These are phyloP conservation scores for Eristalis pertinax DNA, from an alignment of 2,888 invertebrate species.

Conservation along the genomic window DNA sequence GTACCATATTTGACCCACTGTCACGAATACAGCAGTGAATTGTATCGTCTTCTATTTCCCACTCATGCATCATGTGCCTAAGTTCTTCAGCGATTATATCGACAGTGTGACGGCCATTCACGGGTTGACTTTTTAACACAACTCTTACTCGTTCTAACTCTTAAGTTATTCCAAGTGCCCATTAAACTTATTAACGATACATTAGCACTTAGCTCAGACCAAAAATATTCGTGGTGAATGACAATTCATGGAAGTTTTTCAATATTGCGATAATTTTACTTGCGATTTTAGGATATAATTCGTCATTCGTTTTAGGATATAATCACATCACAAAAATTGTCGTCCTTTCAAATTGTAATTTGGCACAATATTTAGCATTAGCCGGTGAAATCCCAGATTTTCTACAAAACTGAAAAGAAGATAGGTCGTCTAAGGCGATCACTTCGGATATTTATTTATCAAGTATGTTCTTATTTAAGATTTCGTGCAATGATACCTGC, in stretches of 20 bases:
- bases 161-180: slow-evolving; percentile 19
- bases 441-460: slow-evolving; percentile 35
- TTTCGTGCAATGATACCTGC: no score
- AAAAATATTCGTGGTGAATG: no score
- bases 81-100: slow-evolving; percentile 13
- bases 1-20: not conserved
- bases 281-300: no score
- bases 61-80: slow-evolving; percentile 10
- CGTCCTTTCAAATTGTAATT: no score
- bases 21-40: slow-evolving; percentile 13
- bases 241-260: no score
- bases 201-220: slow-evolving; percentile 3
- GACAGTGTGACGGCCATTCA: slow-evolving; percentile 8
- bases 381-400: no score
- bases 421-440: slow-evolving; percentile 38
- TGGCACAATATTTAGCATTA: no score
- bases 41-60: slow-evolving; percentile 11
- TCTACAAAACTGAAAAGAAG: no score
- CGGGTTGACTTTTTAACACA: slow-evolving; percentile 1
- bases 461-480: no score
- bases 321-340: no score
- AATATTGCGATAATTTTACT: no score
- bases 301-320: no score
- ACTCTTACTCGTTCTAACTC: slow-evolving; percentile 16
- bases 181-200: slow-evolving; percentile 11